Conservation (phyloP, 2,113 vertebrate genomes). For the Psephotus haematonotus region DNA sequence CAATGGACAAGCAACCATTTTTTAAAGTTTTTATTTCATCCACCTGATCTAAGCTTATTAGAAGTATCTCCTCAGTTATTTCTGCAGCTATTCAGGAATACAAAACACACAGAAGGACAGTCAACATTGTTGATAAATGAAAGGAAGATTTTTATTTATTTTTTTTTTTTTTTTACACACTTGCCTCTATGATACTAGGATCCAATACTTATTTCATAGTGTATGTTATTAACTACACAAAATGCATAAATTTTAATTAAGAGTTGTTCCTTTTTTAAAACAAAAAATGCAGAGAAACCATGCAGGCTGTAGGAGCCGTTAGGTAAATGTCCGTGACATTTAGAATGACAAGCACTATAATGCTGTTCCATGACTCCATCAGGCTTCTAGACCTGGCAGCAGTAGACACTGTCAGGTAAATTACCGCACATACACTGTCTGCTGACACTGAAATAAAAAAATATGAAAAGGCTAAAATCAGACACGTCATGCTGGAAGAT, state of each 20-base stretch:
- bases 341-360: constrained; percentile 65
- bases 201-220: background rate
- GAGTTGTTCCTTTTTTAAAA: background rate
- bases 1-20: constrained; percentile 24
- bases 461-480: constrained; percentile 57
- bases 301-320: constrained; percentile 12
- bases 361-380: constrained; percentile 52
- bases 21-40: constrained; percentile 50
- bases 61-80: constrained; percentile 57
- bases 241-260: background rate
- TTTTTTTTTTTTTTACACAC: background rate
- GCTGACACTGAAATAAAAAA: constrained; percentile 29
- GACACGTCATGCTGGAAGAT: constrained; percentile 6
- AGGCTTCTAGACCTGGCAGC: constrained; percentile 61
- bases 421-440: constrained; percentile 42
- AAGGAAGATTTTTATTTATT: constrained; percentile 48
- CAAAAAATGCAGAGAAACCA: background rate
- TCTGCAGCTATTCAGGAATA: constrained; percentile 46
- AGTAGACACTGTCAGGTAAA: constrained; percentile 62
- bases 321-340: constrained; percentile 54
- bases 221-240: background rate
- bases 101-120: background rate
- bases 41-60: constrained; percentile 4
- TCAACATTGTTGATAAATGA: background rate
- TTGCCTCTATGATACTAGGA: background rate